Conservation (phyloP, 2,113 vertebrate species). For the Atrichornis clamosus region DNA sequence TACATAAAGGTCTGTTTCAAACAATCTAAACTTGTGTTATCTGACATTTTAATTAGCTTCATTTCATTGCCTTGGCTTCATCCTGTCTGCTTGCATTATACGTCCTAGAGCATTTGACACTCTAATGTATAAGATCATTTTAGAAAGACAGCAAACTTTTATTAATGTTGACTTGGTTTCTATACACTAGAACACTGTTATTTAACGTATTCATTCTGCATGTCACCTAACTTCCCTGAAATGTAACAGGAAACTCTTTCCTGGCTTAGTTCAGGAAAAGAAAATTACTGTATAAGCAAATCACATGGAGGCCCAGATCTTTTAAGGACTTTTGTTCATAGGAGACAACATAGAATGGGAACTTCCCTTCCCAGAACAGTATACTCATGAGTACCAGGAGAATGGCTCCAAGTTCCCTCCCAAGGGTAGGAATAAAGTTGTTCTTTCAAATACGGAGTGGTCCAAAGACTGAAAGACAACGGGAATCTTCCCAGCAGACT, state of each 20-base stretch:
- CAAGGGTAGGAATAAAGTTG: not conserved
- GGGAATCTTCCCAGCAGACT: not conserved
- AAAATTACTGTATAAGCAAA: not conserved
- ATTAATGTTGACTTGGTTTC: constrained; percentile 28
- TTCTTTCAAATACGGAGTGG: not conserved
- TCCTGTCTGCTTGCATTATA: constrained; percentile 6
- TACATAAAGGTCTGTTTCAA: not conserved
- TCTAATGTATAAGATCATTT: not conserved
- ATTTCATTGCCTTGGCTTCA: constrained; percentile 33
- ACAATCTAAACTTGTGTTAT: constrained; percentile 18
- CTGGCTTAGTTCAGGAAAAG: not conserved
- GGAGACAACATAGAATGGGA: not conserved
- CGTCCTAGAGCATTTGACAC: not conserved
- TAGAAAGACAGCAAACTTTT: constrained; percentile 28
- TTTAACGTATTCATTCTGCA: not conserved
- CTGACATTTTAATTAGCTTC: constrained; percentile 46
- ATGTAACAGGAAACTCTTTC: not conserved
- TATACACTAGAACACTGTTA: not conserved
- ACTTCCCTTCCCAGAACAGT: not conserved
- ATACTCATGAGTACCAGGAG: not conserved
- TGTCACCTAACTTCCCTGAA: not conserved
- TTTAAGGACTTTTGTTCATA: not conserved
- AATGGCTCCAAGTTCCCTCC: not conserved
- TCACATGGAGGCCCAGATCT: not conserved
- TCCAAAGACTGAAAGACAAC: not conserved